Evolutionary conservation across 2,113 vertebrate genomes (phyloP).

Genomic region (Fulica atra): DNA sequence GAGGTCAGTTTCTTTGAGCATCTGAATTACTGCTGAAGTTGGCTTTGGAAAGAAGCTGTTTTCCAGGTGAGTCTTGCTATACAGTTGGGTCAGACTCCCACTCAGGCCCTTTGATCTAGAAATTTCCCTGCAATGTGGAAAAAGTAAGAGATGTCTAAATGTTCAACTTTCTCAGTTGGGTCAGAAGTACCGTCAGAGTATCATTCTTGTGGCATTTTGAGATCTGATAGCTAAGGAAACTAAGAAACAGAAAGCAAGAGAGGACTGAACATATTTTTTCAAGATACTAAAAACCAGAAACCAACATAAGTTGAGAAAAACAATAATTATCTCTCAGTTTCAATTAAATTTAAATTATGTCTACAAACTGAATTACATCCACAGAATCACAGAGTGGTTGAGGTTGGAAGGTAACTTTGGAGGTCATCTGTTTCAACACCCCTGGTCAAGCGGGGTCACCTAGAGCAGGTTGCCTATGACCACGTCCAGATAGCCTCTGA

Average conservation of each 20-base stretch:
- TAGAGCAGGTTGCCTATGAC: neutral
- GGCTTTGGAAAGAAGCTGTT: neutral
- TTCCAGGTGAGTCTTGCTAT: neutral
- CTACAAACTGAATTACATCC: neutral
- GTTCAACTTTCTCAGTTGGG: neutral
- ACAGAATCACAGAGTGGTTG: neutral
- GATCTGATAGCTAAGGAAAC: neutral
- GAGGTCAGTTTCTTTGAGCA: neutral
- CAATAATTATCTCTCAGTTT: neutral
- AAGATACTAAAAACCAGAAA: neutral
- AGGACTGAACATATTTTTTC: neutral
- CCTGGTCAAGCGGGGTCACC: neutral
- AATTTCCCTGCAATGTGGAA: neutral
- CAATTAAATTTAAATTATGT: neutral
- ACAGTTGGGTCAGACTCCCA: neutral
- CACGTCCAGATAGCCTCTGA: neutral
- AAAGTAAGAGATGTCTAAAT: neutral
- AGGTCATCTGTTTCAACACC: neutral
- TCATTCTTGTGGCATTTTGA: neutral
- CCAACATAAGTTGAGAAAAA: neutral
- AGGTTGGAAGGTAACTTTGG: neutral
- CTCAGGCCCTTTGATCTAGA: neutral
- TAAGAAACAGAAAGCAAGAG: neutral
- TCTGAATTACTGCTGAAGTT: neutral
- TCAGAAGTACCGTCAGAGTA: neutral